These are phyloP conservation scores for Pyxicephalus adspersus DNA, from an alignment of 2,113 vertebrate genomes.

Conservation along the genomic window DNA sequence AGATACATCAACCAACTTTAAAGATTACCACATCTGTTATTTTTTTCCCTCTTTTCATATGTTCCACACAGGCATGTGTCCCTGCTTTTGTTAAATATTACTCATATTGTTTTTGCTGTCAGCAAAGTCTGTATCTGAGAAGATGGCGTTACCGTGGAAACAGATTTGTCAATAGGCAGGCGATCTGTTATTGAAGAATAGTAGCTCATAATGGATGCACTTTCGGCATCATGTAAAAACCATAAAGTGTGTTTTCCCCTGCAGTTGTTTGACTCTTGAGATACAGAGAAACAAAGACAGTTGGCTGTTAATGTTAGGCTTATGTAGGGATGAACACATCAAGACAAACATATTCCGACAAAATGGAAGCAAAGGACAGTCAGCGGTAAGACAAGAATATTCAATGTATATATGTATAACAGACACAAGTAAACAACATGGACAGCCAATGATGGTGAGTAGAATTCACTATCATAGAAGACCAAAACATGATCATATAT, in stretches of 20 bases:
- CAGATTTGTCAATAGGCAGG: not conserved
- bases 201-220: not conserved
- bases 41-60: too few species aligned
- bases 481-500: too few species aligned
- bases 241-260: not conserved
- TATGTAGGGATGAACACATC: not conserved
- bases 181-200: not conserved
- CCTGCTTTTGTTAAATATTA: too few species aligned
- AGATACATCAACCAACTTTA: too few species aligned
- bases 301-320: not conserved
- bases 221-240: not conserved
- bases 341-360: not conserved
- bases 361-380: not conserved
- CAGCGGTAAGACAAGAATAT: not conserved
- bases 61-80: too few species aligned
- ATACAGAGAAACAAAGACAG: too few species aligned
- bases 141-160: conserved; percentile 24
- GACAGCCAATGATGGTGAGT: too few species aligned
- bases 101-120: not conserved
- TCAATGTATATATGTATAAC: not conserved
- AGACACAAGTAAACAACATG: too few species aligned
- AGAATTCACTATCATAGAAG: too few species aligned
- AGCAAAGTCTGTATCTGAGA: not conserved
- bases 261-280: too few species aligned
- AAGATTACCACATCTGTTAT: too few species aligned